A percentile compares a stretch with the other conserved stretches of the same genome.
Conservation (phyloP, 2,113 vertebrate genomes). For the Cercocebus atys region DNA sequence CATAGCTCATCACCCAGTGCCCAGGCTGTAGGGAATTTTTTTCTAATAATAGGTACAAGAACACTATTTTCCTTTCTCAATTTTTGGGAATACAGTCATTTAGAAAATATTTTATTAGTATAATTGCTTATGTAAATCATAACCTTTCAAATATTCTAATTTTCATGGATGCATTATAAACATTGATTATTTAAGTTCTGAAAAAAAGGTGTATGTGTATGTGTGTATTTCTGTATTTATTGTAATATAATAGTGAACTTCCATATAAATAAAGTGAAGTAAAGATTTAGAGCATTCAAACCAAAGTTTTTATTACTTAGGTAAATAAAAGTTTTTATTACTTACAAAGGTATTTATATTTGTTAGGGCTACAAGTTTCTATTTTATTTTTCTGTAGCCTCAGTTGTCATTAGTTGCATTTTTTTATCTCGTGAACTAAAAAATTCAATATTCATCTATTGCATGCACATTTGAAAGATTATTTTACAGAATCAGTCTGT, state of each 20-base stretch:
- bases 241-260: not conserved
- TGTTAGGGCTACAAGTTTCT: not conserved
- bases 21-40: not conserved
- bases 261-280: not conserved
- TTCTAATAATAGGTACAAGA: not conserved
- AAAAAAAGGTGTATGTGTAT: not conserved
- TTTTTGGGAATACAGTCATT: not conserved
- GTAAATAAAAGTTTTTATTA: not conserved
- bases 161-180: conserved; percentile 39
- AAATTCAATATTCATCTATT: not conserved
- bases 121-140: not conserved
- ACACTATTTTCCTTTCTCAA: not conserved
- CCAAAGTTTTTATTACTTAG: not conserved
- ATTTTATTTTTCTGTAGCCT: not conserved
- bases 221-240: not conserved
- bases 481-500: conserved; percentile 21
- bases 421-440: conserved; percentile 37
- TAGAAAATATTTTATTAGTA: conserved; percentile 3
- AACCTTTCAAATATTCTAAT: conserved; percentile 34
- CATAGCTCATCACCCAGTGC: conserved; percentile 28
- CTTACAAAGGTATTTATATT: not conserved
- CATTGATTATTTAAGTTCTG: not conserved
- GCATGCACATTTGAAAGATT: conserved; percentile 24
- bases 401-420: not conserved
- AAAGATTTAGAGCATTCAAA: not conserved